Percentiles rank a stretch among this genome's conserved stretches.
phyloP scores from a whole-genome alignment of 2,888 invertebrate species.

The Globia sparganii region DNA sequence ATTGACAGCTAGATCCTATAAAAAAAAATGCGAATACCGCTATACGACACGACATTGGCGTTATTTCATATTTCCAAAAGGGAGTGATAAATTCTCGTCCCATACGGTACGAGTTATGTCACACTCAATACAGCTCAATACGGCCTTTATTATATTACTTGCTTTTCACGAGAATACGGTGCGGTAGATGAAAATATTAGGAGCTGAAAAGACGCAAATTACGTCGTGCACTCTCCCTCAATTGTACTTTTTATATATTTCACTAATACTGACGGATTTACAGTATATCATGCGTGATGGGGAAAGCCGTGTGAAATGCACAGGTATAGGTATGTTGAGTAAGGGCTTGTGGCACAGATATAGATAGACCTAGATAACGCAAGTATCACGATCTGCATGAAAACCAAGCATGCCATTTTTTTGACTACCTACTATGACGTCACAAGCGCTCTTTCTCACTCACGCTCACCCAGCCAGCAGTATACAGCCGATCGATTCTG shows the following conservation, averaged over 20 bases:
- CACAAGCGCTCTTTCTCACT: too few species aligned
- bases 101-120: slow-evolving; percentile 21
- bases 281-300: slow-evolving; percentile 29
- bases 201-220: slow-evolving; percentile 30
- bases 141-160: slow-evolving; percentile 42
- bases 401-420: too few species aligned
- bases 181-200: slow-evolving; percentile 36
- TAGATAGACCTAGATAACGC: too few species aligned
- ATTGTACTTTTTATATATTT: slow-evolving; percentile 35
- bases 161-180: slow-evolving; percentile 14
- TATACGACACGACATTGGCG: background rate
- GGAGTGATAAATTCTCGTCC: slow-evolving; percentile 29
- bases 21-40: background rate
- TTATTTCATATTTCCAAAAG: slow-evolving; percentile 41
- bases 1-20: background rate
- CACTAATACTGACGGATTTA: slow-evolving; percentile 38
- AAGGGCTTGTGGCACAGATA: too few species aligned
- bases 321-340: background rate
- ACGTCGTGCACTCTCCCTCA: slow-evolving; percentile 2
- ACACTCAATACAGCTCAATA: slow-evolving; percentile 52
- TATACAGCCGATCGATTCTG: too few species aligned
- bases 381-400: too few species aligned
- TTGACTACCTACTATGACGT: too few species aligned
- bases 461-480: too few species aligned
- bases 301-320: slow-evolving; percentile 8